Conservation (phyloP, 2,797 vertebrate species). For the Xenops minutus region DNA sequence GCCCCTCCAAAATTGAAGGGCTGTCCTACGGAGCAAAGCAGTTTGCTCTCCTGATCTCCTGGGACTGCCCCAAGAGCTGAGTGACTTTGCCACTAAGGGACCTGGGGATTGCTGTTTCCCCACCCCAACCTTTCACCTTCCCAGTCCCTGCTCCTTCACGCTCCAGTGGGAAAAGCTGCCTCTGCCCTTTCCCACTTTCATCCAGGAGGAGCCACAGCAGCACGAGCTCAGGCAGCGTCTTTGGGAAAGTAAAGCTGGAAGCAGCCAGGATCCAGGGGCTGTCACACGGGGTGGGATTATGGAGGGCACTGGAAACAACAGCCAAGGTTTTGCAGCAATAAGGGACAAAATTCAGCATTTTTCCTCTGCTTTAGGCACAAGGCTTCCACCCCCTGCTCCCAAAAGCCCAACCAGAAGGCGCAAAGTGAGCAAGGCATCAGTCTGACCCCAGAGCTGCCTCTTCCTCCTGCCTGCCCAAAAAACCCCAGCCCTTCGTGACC, state of each 20-base stretch:
- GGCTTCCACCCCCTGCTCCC: neutral
- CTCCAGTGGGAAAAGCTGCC: neutral
- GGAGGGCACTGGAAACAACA: neutral
- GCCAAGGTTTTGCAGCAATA: neutral
- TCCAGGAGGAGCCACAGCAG: slow-evolving; percentile 6
- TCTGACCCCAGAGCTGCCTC: neutral
- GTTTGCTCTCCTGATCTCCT: neutral
- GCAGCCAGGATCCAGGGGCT: neutral
- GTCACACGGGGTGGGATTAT: rapidly evolving
- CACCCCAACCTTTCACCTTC: neutral
- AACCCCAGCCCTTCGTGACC: rapidly evolving
- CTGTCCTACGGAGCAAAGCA: neutral
- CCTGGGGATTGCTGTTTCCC: neutral
- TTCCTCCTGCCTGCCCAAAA: neutral
- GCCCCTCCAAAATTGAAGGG: neutral
- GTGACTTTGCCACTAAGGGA: neutral
- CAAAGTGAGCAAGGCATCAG: neutral
- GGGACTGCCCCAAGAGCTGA: neutral
- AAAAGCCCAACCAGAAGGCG: neutral
- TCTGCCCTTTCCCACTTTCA: slow-evolving; percentile 30
- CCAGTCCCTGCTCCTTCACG: neutral
- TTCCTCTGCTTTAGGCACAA: neutral
- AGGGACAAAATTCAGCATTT: neutral
- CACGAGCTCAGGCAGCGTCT: rapidly evolving
- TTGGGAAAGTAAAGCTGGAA: neutral